Conservation (phyloP, 2,888 invertebrate species). For the Scaptomyza reducta region DNA sequence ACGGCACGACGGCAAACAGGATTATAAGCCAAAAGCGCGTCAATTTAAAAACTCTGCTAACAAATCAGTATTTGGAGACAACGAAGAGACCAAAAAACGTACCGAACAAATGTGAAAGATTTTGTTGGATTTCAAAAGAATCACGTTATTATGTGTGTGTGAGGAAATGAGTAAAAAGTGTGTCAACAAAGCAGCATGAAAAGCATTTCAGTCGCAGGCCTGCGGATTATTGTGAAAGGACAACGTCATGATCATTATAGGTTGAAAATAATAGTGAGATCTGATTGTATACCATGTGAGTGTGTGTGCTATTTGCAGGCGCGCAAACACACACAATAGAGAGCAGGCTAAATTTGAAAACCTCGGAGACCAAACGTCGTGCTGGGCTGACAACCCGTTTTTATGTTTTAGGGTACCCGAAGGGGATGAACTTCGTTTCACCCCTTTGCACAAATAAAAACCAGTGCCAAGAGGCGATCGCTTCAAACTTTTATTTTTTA, state of each 20-base stretch:
- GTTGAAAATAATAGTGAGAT: slow-evolving; percentile 38
- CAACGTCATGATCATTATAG: slow-evolving; percentile 62
- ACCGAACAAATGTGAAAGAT: slow-evolving; percentile 21
- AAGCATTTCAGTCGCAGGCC: slow-evolving; percentile 44
- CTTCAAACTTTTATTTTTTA: slow-evolving; percentile 47
- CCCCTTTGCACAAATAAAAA: slow-evolving; percentile 69
- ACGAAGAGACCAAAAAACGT: neutral
- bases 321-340: slow-evolving; percentile 58
- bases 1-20: no score
- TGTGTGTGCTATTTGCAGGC: slow-evolving; percentile 50
- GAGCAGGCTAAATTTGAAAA: slow-evolving; percentile 42
- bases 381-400: slow-evolving; percentile 70
- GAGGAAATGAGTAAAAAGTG: slow-evolving; percentile 47
- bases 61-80: no score
- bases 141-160: slow-evolving; percentile 8
- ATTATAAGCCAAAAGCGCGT: no score
- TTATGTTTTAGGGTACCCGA: slow-evolving; percentile 71
- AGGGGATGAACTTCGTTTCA: slow-evolving; percentile 75
- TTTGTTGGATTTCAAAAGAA: slow-evolving; percentile 2
- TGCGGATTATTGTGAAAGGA: slow-evolving; percentile 61
- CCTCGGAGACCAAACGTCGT: slow-evolving; percentile 28
- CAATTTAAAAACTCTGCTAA: no score
- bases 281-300: slow-evolving; percentile 6
- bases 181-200: slow-evolving; percentile 37
- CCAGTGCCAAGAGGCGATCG: slow-evolving; percentile 62